Evolutionary conservation across 1,140 invertebrate species (phyloP), one percentile per base, ranked within the genome.

Genomic region (Babylonia areolata): DNA sequence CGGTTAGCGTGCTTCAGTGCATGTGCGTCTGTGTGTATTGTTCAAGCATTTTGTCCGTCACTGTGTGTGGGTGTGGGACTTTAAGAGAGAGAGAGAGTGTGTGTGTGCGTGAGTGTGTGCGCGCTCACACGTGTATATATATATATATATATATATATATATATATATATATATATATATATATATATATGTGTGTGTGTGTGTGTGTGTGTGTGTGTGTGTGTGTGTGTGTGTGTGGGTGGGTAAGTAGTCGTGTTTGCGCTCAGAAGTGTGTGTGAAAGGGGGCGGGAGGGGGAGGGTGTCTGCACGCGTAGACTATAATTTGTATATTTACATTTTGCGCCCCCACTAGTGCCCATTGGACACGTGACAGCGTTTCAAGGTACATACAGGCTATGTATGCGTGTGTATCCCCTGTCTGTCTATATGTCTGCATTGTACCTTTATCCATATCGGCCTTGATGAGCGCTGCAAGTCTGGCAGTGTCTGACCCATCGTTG

Each of bases 381-480:
- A n/a, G n/a, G n/a, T n/a, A n/a, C n/a, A n/a, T n/a, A n/a, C n/a
- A n/a, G n/a, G n/a, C n/a, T 9, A 28, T 64, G 58, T 64, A 6
- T 64, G 58, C 28, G 28, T 64, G 28, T 64, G 58, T n/a, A 28
- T 64, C 5, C 28, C 15, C 46, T 20, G 5, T 0, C 58, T 5
- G 12, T 23, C 58, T 23, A 6, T 31, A 23, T 37, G 5, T 35
- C 3, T 73, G 71, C 71, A 2, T 35, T 6, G 33, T 80, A 91
- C 90, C 90, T 71, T 80, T 81, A 40, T 87, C 85, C 69, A 91
- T 39, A 6, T 89, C 88, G 17, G 73, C 84, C 35, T 89, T 83
- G 69, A 91, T 90, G 51, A 84, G 33, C 6, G 33, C 79, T n/a
- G 88, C 88, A 12, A 87, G 83, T 23, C 85, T 15, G 28, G 51